Evolutionary conservation across 2,113 vertebrate species (phyloP).

Genomic region (Siphamia tubifer): DNA sequence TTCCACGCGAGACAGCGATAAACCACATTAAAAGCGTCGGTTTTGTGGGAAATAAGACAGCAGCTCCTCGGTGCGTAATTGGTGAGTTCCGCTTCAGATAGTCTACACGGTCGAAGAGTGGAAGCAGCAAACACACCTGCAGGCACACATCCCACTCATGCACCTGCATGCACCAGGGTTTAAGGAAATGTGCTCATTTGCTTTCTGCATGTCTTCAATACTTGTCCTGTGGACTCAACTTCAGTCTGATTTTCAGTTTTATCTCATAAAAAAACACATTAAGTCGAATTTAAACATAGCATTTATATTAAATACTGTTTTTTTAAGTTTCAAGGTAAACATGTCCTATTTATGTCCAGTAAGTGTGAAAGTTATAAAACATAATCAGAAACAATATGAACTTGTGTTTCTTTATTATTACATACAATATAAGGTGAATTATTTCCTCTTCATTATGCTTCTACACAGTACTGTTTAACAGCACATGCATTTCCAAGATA

Average conservation of each 20-base stretch:
- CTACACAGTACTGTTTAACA: not conserved
- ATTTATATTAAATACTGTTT: not conserved
- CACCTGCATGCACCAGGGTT: conserved; percentile 22
- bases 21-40: not conserved
- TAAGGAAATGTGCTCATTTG: not conserved
- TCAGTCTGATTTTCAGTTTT: not conserved
- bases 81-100: not conserved
- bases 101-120: not conserved
- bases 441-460: not conserved
- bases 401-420: not conserved
- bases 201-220: not conserved
- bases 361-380: conserved; percentile 2
- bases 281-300: too few species aligned
- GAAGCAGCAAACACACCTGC: conserved; percentile 40
- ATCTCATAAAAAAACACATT: too few species aligned
- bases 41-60: not conserved
- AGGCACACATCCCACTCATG: not conserved
- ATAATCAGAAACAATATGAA: not conserved
- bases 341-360: too few species aligned
- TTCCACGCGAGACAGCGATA: not conserved
- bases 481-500: not conserved
- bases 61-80: conserved; percentile 11
- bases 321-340: too few species aligned
- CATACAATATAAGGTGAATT: not conserved
- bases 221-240: not conserved